Conservation (phyloP, 2,888 invertebrate genomes). For the Metacarcinus magister region DNA sequence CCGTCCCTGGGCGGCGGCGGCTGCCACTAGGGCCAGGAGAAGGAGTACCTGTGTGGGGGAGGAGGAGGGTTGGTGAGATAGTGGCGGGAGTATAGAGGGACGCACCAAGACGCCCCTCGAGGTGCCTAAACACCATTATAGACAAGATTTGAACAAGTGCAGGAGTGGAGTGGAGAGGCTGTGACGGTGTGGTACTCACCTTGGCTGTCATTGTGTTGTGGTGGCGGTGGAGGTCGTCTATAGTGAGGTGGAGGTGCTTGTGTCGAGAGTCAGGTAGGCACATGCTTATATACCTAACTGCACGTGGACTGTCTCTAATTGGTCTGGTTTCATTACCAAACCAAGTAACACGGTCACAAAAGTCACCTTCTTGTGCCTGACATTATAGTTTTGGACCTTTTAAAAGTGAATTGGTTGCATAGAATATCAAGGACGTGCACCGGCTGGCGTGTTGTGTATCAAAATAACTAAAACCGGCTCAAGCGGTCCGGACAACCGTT, state of each 20-base stretch:
- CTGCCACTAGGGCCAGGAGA: conserved; percentile 38
- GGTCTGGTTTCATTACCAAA: conserved; percentile 8
- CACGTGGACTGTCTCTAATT: not conserved
- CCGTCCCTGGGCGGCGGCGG: not conserved
- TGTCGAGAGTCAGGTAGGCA: not conserved
- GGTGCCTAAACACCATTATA: not conserved
- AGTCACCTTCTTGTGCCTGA: not conserved
- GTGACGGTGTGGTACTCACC: not conserved
- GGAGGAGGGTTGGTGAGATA: not conserved
- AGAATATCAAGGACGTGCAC: conserved; percentile 15
- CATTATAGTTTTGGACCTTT: not conserved
- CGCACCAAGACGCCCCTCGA: not conserved
- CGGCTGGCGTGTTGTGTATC: not conserved
- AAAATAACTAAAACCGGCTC: not conserved
- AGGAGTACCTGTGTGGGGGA: not conserved
- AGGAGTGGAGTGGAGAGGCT: not conserved
- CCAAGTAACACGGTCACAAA: not conserved
- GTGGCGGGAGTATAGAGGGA: not conserved
- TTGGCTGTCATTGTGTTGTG: not conserved
- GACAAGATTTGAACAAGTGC: not conserved
- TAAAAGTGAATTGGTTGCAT: not conserved
- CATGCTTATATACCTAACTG: not conserved
- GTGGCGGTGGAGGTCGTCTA: not conserved
- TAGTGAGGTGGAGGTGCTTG: not conserved
- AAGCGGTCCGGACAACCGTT: not conserved